Conservation (phyloP, 2,113 vertebrate species). For the Psammodynastes pulverulentus region DNA sequence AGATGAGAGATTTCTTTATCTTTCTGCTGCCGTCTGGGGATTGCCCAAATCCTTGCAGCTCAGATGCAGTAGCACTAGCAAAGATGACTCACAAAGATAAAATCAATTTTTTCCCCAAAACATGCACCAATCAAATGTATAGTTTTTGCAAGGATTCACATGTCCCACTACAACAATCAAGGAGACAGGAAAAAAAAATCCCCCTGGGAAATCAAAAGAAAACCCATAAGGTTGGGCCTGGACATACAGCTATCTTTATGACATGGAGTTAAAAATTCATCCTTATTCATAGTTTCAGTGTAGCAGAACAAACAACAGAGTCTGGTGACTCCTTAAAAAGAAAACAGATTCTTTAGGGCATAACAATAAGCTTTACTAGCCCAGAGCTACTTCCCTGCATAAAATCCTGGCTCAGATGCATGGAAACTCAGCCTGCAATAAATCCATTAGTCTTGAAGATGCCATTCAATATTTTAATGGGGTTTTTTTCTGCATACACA, state of each 20-base stretch:
- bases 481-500: background rate
- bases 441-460: background rate
- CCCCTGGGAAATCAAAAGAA: background rate
- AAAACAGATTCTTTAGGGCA: background rate
- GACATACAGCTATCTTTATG: background rate
- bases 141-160: background rate
- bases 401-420: background rate
- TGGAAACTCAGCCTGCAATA: background rate
- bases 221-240: background rate
- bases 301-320: background rate
- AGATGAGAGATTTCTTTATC: background rate
- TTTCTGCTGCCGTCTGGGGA: background rate
- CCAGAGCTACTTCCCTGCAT: background rate
- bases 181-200: background rate
- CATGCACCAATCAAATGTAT: background rate
- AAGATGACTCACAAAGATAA: background rate
- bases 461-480: background rate
- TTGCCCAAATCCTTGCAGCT: background rate
- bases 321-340: background rate
- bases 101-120: background rate
- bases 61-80: background rate
- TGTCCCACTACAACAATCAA: background rate
- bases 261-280: background rate
- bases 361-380: background rate
- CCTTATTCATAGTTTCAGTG: background rate